Base-by-base conservation (phyloP, 2,888 invertebrate species). In the Mayetiola destructor region DNA sequence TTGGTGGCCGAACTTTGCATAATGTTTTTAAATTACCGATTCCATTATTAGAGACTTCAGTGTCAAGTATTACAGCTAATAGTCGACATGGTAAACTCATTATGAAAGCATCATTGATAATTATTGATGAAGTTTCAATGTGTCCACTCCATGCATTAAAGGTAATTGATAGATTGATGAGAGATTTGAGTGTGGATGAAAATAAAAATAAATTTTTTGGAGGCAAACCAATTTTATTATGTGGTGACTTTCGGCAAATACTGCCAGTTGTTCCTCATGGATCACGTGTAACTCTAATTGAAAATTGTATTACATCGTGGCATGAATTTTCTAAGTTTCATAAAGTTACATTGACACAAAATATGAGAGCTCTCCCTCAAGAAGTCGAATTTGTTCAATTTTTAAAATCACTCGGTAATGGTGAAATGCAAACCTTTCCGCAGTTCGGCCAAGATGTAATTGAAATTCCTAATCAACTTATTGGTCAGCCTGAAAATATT, bases 21-120 rank as follows among this genome's bases (percentile, higher is more conserved):
- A 58, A 37, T 56, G 57, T 27, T 10, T 59, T 59, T n/a, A 58
- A 56, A 59, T 53, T 35, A 66, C 65, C 66, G 59, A 65, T 18
- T 57, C 63, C 21, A 60, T 12, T 54, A 18, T 37, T 39, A 21
- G 57, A 57, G 37, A 53, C 30, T 42, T 40, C 30, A 16, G 9
- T 14, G 29, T 30, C n/a, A 29, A 56, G 23, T n/a, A 37, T 56
- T 18, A 30, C 18, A 14, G 18, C 55, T 4, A 30, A 32, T 35
- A 55, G 39, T 18, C n/a, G 10, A 12, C 29, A 58, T 12, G 55
- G 48, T 9, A 12, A 18, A 23, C 55, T 2, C 10, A 20, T 55
- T 27, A 42, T 23, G 35, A 5, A 1, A 14, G n/a, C 55, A 35
- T 55, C 55, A 36, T 55, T 58, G 20, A 55, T 55, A 30, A 40